A percentile compares a stretch with the other conserved stretches of the same genome.
phyloP scores from a whole-genome alignment of 2,888 invertebrate species.

The Perdita meconis region DNA sequence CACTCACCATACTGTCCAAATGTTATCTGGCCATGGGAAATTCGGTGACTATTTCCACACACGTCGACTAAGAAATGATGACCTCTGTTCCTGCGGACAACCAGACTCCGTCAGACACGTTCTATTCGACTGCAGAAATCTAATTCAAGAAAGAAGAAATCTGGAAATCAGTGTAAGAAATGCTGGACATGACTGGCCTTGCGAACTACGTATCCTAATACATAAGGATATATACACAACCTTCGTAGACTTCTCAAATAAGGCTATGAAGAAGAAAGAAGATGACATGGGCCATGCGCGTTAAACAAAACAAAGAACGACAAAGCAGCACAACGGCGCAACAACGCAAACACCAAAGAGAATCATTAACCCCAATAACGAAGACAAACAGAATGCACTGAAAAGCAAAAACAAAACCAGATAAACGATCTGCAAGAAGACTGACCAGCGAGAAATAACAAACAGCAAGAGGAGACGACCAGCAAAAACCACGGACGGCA shows the following conservation, averaged over 20 bases:
- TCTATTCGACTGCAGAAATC: not conserved
- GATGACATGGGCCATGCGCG: not conserved
- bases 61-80: not conserved
- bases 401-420: too few relatives aligned
- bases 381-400: too few relatives aligned
- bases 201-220: not conserved
- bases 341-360: too few relatives aligned
- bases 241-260: not conserved
- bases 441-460: too few relatives aligned
- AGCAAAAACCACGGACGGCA: too few relatives aligned
- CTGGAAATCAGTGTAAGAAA: not conserved
- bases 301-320: too few relatives aligned
- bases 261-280: not conserved
- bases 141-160: not conserved
- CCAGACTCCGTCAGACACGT: not conserved
- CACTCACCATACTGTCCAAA: not conserved
- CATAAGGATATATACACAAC: not conserved
- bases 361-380: too few relatives aligned
- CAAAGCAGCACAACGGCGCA: too few relatives aligned
- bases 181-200: not conserved
- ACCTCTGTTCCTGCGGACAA: not conserved
- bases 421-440: too few relatives aligned
- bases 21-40: not conserved
- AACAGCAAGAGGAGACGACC: too few relatives aligned
- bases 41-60: not conserved